A percentile compares a stretch with the other conserved stretches of the same genome.
Conservation (phyloP, 2,797 vertebrate genomes). For the Rhadinocentrus ornatus region DNA sequence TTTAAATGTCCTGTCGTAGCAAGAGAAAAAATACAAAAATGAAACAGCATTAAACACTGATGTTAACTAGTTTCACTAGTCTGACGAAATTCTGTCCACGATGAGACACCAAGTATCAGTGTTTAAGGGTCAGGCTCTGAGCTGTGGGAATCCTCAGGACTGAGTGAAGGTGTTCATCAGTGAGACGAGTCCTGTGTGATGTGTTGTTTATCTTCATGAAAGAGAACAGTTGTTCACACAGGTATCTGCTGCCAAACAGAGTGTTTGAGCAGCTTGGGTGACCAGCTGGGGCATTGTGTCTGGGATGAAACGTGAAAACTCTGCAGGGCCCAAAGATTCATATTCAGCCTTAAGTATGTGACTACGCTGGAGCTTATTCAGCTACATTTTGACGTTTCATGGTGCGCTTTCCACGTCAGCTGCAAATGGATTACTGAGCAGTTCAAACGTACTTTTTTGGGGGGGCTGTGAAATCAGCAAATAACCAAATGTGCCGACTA, state of each 20-base stretch:
- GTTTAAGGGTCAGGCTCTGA: no score
- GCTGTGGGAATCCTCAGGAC: background rate
- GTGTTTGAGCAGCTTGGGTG: background rate
- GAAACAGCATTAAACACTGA: background rate
- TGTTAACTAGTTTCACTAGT: no score
- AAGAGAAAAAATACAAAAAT: background rate
- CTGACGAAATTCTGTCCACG: no score
- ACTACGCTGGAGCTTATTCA: slow-evolving; percentile 2
- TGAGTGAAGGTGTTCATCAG: no score
- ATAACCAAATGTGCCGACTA: no score
- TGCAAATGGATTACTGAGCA: no score
- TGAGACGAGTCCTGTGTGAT: no score
- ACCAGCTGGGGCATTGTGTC: background rate
- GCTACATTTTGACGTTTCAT: slow-evolving; percentile 8
- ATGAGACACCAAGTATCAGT: no score
- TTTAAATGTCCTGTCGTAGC: background rate
- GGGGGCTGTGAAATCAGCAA: no score
- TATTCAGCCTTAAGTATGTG: background rate
- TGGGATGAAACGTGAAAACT: background rate
- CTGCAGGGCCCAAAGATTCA: background rate
- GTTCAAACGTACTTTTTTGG: no score
- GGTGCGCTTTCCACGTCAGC: slow-evolving; percentile 1
- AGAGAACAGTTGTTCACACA: no score
- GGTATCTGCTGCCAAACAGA: background rate
- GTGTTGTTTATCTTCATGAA: no score